phyloP scores from a whole-genome alignment of 37 sponge, comb jelly and placozoan genomes.

The Halichondria panicea region DNA sequence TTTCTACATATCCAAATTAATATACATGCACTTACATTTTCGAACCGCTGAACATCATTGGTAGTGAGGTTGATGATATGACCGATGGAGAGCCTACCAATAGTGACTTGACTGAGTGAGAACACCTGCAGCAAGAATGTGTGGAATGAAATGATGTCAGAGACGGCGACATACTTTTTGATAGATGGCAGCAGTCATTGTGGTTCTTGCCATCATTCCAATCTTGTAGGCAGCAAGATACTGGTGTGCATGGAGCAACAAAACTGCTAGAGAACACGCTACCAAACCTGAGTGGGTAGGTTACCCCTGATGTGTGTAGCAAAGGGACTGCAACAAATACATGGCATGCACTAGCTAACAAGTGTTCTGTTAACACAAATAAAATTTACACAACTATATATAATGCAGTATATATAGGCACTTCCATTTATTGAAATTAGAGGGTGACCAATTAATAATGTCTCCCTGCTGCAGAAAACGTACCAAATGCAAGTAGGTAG shows the following conservation, averaged over 20 bases:
- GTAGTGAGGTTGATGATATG: conserved; percentile 64
- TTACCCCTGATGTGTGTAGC: too few species aligned
- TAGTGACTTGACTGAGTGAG: conserved; percentile 27
- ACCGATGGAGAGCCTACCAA: conserved; percentile 54
- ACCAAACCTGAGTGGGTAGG: conserved; percentile 12
- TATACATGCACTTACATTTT: conserved; percentile 56
- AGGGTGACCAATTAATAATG: background rate
- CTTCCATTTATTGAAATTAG: background rate
- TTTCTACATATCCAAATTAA: too few species aligned
- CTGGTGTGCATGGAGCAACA: conserved; percentile 32
- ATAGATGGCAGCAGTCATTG: conserved; percentile 46
- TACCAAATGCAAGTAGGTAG: conserved; percentile 67
- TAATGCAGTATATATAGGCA: background rate
- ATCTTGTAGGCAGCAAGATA: conserved; percentile 35
- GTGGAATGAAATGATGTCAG: background rate
- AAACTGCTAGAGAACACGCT: background rate
- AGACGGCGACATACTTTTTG: too few species aligned
- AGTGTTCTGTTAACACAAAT: background rate
- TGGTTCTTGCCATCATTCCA: conserved; percentile 49
- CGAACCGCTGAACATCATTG: conserved; percentile 77
- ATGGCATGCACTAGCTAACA: background rate
- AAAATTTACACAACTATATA: too few species aligned
- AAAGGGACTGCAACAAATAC: background rate
- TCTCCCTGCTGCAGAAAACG: too few species aligned
- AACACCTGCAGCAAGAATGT: conserved; percentile 19